Percentiles rank a stretch among this genome's conserved stretches.
Evolutionary conservation across 37 sponge, comb jelly and placozoan genomes (phyloP).

Genomic region (Hexactinellida sp.): DNA sequence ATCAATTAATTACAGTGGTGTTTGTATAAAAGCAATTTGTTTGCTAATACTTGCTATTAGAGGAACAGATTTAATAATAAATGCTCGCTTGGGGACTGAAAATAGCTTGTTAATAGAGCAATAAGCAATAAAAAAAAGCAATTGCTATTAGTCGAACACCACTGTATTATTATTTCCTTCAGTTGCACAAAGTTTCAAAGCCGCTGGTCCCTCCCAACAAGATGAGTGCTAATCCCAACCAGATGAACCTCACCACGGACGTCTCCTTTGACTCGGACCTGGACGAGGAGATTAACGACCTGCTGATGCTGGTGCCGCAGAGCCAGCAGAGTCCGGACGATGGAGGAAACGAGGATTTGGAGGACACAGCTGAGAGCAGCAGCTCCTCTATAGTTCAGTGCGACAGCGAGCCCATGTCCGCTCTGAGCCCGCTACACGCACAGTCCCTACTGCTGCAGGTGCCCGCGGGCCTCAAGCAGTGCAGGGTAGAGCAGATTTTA

Average conservation of each 20-base stretch:
- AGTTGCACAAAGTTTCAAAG: neutral
- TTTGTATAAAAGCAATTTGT: no score
- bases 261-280: neutral
- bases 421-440: neutral
- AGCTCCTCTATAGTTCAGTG: neutral
- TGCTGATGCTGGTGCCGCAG: neutral
- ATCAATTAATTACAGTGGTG: no score
- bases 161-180: no score
- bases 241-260: neutral
- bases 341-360: neutral
- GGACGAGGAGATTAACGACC: constrained; percentile 5
- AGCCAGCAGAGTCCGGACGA: neutral
- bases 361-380: neutral
- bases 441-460: neutral
- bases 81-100: no score
- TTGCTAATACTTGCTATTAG: no score
- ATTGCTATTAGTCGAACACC: no score
- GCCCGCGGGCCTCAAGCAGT: neutral
- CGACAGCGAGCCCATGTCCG: neutral
- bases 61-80: no score
- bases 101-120: no score
- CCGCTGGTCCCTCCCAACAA: neutral
- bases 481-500: constrained; percentile 3
- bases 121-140: no score
- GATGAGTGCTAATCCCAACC: neutral